phyloP scores from a whole-genome alignment of 2,113 vertebrate species.

The Psilopogon haemacephalus region DNA sequence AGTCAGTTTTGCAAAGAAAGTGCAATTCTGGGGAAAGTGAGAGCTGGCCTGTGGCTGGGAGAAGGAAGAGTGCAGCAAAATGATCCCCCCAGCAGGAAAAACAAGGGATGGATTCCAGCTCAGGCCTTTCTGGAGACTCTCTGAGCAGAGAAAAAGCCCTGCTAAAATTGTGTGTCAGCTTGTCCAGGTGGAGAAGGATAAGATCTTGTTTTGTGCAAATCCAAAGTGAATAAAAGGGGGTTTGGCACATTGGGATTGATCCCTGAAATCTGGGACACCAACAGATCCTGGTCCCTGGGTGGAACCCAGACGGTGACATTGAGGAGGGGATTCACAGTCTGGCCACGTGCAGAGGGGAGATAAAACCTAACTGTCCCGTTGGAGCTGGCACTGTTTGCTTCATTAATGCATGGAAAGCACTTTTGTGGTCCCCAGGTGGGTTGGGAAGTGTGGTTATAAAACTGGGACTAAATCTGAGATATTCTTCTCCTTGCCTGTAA shows the following conservation, averaged over 20 bases:
- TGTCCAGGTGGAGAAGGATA: neutral
- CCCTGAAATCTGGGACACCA: neutral
- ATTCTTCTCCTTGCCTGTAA: conserved; percentile 9
- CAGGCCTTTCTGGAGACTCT: neutral
- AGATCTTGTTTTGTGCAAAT: neutral
- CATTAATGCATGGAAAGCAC: conserved; percentile 23
- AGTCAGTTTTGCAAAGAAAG: neutral
- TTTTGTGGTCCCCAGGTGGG: conserved; percentile 33
- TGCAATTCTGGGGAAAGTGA: neutral
- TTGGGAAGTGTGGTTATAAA: conserved; percentile 48
- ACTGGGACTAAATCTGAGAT: conserved; percentile 45
- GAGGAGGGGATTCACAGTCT: neutral
- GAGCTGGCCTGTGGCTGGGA: neutral
- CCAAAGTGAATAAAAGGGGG: neutral
- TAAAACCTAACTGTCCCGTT: neutral
- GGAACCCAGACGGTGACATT: neutral
- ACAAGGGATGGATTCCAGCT: neutral
- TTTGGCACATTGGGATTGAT: neutral
- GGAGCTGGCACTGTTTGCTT: neutral
- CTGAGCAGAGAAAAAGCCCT: neutral
- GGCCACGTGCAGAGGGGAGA: neutral
- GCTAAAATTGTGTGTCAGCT: neutral
- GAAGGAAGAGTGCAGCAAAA: neutral
- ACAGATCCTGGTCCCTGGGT: fast-evolving
- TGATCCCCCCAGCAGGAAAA: neutral